These are phyloP conservation scores for Aptenodytes patagonicus DNA, from an alignment of 2,113 vertebrate species.

Conservation along the genomic window DNA sequence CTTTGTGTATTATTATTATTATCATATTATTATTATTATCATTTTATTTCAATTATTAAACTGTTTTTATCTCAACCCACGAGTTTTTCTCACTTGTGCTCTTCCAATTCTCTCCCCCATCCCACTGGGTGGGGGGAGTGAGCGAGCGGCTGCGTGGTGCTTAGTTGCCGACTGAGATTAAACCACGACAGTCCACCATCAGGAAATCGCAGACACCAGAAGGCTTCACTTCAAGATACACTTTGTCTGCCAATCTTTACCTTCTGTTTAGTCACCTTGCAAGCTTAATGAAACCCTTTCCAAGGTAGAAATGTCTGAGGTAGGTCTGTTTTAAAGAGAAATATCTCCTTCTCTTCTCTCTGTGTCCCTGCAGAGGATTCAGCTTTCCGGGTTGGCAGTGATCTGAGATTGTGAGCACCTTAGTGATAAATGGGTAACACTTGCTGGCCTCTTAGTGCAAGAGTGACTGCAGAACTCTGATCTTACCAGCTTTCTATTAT, in stretches of 20 bases:
- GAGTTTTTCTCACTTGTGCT: no score
- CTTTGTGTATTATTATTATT: no score
- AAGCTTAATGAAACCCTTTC: not conserved
- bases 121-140: no score
- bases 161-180: no score
- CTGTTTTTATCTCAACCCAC: no score
- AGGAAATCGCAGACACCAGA: not conserved
- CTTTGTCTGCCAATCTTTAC: not conserved
- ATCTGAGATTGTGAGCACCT: not conserved
- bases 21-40: no score
- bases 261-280: not conserved
- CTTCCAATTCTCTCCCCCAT: no score
- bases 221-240: not conserved
- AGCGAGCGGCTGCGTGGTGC: no score
- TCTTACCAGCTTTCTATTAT: not conserved
- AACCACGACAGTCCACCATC: no score
- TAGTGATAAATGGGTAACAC: not conserved
- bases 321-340: not conserved
- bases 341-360: not conserved
- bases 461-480: not conserved
- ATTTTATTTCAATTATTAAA: no score
- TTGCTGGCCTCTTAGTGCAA: not conserved
- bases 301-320: not conserved
- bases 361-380: not conserved
- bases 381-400: not conserved